phyloP scores from a whole-genome alignment of 1,140 invertebrate species.

The Achroia grisella region DNA sequence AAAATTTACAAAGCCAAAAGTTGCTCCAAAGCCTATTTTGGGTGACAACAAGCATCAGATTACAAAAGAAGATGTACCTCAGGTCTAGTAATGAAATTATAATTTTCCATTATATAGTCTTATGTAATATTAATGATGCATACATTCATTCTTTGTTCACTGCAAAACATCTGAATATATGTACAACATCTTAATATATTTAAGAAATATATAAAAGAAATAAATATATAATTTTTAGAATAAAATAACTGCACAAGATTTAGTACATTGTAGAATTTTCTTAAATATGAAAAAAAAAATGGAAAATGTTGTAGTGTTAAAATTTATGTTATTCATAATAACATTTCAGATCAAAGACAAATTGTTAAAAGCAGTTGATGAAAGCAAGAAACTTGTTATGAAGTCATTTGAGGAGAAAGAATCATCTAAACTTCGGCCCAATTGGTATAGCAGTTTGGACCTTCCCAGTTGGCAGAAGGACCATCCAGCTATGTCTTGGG shows the following conservation, averaged over 20 bases:
- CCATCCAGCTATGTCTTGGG: conserved; percentile 66
- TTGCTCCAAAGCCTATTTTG: conserved; percentile 66
- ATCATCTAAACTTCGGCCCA: conserved; percentile 41
- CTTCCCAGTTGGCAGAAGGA: conserved; percentile 67
- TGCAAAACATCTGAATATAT: too few relatives aligned
- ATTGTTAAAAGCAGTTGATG: conserved; percentile 68
- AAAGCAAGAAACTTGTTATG: conserved; percentile 65
- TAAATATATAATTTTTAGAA: too few relatives aligned
- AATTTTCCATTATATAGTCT: background rate
- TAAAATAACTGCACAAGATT: too few relatives aligned
- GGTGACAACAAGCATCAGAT: conserved; percentile 65
- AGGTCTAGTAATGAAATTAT: conserved; percentile 34
- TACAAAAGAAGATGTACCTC: conserved; percentile 68
- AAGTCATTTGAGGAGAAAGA: conserved; percentile 68
- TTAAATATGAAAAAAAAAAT: too few relatives aligned
- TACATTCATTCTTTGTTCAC: too few relatives aligned
- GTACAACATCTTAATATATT: background rate
- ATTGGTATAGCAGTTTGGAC: conserved; percentile 57
- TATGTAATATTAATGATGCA: too few relatives aligned
- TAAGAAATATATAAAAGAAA: background rate
- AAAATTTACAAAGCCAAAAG: conserved; percentile 60
- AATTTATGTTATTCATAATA: too few relatives aligned
- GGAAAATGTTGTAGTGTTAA: too few relatives aligned
- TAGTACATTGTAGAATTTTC: too few relatives aligned
- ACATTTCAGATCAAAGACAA: conserved; percentile 66